Evolutionary conservation across 2,888 invertebrate genomes (phyloP).

Genomic region (Celastrina argiolus): DNA sequence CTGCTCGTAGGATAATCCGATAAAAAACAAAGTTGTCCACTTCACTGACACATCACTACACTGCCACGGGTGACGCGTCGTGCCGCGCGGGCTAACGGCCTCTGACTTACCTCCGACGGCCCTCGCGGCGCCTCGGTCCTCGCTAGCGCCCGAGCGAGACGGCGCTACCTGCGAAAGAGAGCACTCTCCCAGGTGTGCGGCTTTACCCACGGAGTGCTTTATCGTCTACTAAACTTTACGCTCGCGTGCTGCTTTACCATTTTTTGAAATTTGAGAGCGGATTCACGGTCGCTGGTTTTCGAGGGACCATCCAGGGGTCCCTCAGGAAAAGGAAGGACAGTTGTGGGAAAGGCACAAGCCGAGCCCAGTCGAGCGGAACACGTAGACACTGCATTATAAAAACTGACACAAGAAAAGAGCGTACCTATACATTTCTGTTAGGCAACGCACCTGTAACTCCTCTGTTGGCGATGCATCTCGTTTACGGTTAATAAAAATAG

Average conservation of each 20-base stretch:
- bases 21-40: conserved; percentile 44
- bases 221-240: not conserved
- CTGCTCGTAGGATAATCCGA: conserved; percentile 47
- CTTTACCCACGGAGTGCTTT: conserved; percentile 43
- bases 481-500: too few species aligned
- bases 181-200: conserved; percentile 39
- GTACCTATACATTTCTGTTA: not conserved
- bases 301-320: conserved; percentile 39
- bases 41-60: conserved; percentile 61
- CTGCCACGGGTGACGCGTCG: conserved; percentile 56
- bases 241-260: conserved; percentile 43
- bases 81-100: conserved; percentile 68
- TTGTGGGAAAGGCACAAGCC: conserved; percentile 29
- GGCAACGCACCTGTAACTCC: not conserved
- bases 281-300: conserved; percentile 61
- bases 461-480: not conserved
- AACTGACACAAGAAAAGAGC: not conserved
- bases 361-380: not conserved
- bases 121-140: conserved; percentile 48
- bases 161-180: conserved; percentile 52
- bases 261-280: conserved; percentile 57
- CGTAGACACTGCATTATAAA: not conserved
- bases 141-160: conserved; percentile 52
- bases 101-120: conserved; percentile 40
- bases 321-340: conserved; percentile 45